Evolutionary conservation across 2,113 vertebrate species (phyloP), one percentile per base, ranked within the genome.

Genomic region (Saimiri boliviensis): DNA sequence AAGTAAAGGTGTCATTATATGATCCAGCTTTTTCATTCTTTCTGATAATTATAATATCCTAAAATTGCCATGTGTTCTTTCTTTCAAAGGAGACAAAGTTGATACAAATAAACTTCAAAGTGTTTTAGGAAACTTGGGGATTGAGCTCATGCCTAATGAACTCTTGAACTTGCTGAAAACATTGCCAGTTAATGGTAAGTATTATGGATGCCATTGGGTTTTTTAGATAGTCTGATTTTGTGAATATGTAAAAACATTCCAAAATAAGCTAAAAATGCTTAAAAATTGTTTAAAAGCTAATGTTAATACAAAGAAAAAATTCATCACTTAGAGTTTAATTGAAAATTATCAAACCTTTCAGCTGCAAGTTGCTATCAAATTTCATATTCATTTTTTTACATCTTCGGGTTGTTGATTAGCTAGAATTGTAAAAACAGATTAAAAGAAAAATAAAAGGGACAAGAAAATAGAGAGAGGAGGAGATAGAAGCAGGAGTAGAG

Each of bases 171-270:
- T 97, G 47, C 19, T 95, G 30, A 68, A 91, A n/a, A 63, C 52
- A 45, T n/a, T 96, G 40, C 93, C 95, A 81, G 17, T 89, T 86
- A 37, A 81, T 86, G 97, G 97, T 97, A 88, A 92, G 93, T 58
- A 19, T 52, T 13, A 1, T 42, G 52, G 66, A 20, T 81, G 1
- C 14, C 45, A 23, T 37, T 63, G 37, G 8, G 37, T 6, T 37
- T 85, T 76, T 73, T 32, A 49, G 37, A 25, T 70, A 52, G 35
- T 32, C 21, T 90, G 52, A 23, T 88, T 93, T 93, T 84, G 42
- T 84, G 35, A 6, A 35, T 93, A 14, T 82, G 19, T 90, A 91
- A 91, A 83, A 70, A 60, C 56, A 32, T 81, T 66, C 35, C 35
- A 49, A 77, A 96, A 70, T 52, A 80, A 73, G 30, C 13, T 74